A percentile compares a stretch with the other conserved stretches of the same genome.
These are phyloP conservation scores for Pomatorhinus ruficollis DNA, from an alignment of 2,113 vertebrate species.

Conservation along the genomic window DNA sequence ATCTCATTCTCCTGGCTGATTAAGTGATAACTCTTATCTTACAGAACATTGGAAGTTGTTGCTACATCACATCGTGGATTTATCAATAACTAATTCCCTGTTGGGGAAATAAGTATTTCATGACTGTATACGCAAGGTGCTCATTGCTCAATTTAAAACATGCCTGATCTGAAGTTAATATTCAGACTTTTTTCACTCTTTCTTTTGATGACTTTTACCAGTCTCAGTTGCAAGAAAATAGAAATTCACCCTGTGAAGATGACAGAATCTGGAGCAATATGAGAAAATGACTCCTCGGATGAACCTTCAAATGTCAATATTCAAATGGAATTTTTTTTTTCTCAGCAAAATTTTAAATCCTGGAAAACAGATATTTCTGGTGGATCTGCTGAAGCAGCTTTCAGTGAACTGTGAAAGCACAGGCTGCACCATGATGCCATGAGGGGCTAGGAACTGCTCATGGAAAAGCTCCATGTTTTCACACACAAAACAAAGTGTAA, in stretches of 20 bases:
- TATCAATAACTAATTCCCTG: constrained; percentile 35
- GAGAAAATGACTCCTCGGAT: not conserved
- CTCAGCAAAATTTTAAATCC: not conserved
- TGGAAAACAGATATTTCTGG: not conserved
- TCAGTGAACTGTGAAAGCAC: not conserved
- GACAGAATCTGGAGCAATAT: not conserved
- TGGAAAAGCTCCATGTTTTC: constrained; percentile 55
- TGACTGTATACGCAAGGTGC: not conserved
- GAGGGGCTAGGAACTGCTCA: not conserved
- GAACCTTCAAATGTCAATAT: not conserved
- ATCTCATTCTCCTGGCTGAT: not conserved
- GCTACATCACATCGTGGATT: not conserved
- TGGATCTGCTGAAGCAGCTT: constrained; percentile 22
- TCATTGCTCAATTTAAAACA: constrained; percentile 31
- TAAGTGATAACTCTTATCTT: constrained; percentile 23
- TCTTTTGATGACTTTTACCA: not conserved
- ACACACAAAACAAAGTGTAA: not conserved
- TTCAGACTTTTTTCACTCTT: not conserved
- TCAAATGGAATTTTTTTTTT: not conserved
- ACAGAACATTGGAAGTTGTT: constrained; percentile 19
- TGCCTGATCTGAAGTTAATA: not conserved
- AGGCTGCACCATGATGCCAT: not conserved
- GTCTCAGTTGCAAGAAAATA: not conserved
- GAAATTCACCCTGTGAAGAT: not conserved
- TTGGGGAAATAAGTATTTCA: not conserved